A percentile compares a stretch with the other conserved stretches of the same genome.
Conservation (phyloP, 1,140 invertebrate species). For the Leptinotarsa undecemlineata region DNA sequence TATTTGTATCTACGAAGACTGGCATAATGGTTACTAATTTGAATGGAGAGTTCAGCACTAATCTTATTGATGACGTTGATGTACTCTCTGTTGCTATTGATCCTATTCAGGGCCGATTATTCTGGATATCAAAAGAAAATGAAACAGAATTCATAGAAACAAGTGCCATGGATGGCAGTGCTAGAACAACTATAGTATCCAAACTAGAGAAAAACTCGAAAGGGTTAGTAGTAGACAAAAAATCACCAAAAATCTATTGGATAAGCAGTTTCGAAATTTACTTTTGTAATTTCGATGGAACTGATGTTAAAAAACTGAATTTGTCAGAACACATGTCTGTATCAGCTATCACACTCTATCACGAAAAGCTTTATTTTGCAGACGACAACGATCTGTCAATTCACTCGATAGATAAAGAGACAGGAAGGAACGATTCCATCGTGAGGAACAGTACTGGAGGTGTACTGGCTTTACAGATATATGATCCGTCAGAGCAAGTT, state of each 20-base stretch:
- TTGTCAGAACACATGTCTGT: conserved; percentile 53
- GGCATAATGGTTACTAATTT: conserved; percentile 71
- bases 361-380: conserved; percentile 64
- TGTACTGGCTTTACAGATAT: conserved; percentile 72
- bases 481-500: conserved; percentile 67
- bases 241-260: conserved; percentile 71
- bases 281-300: conserved; percentile 64
- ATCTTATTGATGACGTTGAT: conserved; percentile 50
- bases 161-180: conserved; percentile 69
- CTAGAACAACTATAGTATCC: conserved; percentile 57
- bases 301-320: conserved; percentile 53
- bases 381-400: conserved; percentile 61
- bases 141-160: conserved; percentile 59
- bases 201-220: conserved; percentile 41
- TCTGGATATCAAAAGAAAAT: conserved; percentile 50
- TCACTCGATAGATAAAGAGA: conserved; percentile 61
- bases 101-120: conserved; percentile 61
- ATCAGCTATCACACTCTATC: conserved; percentile 64
- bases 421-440: conserved; percentile 51
- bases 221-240: conserved; percentile 63
- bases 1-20: conserved; percentile 68
- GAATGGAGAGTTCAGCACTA: conserved; percentile 71
- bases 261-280: conserved; percentile 67
- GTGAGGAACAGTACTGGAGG: conserved; percentile 57
- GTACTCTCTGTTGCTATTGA: conserved; percentile 66